Evolutionary conservation across 2,888 invertebrate species (phyloP).

Genomic region (Agrochola lychnidis): DNA sequence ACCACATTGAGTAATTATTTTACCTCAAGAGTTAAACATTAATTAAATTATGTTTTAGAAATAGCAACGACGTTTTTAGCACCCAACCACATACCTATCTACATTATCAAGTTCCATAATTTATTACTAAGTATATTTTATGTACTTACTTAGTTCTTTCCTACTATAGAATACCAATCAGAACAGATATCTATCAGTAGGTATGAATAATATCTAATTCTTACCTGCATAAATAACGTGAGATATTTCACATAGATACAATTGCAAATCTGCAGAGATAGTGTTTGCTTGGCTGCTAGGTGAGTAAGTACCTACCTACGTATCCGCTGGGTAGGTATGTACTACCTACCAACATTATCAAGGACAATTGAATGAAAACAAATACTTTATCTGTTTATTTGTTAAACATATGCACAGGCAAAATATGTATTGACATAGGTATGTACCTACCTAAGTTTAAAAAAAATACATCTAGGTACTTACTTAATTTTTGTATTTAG

Average conservation of each 20-base stretch:
- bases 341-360: slow-evolving; percentile 29
- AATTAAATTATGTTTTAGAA: slow-evolving; percentile 10
- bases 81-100: no score
- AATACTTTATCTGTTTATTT: slow-evolving; percentile 42
- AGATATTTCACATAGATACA: slow-evolving; percentile 16
- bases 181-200: not conserved
- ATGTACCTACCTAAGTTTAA: not conserved
- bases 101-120: no score
- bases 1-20: slow-evolving; percentile 38
- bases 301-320: not conserved
- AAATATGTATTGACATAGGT: not conserved
- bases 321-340: not conserved
- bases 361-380: slow-evolving; percentile 43
- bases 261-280: slow-evolving; percentile 17
- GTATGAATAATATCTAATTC: not conserved
- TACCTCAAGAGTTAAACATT: slow-evolving; percentile 16
- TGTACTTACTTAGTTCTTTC: no score
- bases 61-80: not conserved
- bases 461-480: not conserved
- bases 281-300: not conserved
- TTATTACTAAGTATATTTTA: no score
- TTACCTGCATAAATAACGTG: not conserved
- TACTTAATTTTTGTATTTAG: not conserved
- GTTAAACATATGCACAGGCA: not conserved
- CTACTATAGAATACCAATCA: not conserved